Percentiles rank a stretch among this genome's conserved stretches.
Conservation (phyloP, 2,888 invertebrate species). For the Pseudoips prasinana region DNA sequence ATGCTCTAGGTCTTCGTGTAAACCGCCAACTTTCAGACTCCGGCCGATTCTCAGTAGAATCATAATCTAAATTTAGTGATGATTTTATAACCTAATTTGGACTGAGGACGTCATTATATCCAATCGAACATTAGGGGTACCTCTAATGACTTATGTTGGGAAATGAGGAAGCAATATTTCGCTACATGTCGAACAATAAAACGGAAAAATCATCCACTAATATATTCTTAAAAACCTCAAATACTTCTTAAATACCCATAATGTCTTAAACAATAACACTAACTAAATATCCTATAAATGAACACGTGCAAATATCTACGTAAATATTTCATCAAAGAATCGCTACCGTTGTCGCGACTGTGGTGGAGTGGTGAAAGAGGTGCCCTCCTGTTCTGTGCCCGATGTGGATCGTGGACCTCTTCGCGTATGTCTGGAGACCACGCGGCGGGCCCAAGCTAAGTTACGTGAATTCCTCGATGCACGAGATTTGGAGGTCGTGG, state of each 20-base stretch:
- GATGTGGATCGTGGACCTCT: constrained; percentile 33
- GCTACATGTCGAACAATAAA: no score
- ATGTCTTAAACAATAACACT: constrained; percentile 44
- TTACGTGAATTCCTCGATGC: constrained; percentile 48
- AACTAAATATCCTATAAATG: constrained; percentile 49
- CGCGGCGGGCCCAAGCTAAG: constrained; percentile 59
- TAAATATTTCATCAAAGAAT: constrained; percentile 33
- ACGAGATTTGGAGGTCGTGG: constrained; percentile 49
- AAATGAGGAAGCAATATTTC: no score
- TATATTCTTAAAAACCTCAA: constrained; percentile 51
- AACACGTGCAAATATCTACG: constrained; percentile 31
- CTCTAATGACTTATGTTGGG: no score
- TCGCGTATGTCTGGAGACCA: constrained; percentile 39
- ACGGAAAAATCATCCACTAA: constrained; percentile 2
- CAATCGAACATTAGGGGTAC: no score
- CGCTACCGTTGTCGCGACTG: constrained; percentile 41
- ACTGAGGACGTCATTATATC: no score
- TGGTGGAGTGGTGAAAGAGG: constrained; percentile 51
- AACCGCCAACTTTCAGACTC: no score
- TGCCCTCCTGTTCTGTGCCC: constrained; percentile 47
- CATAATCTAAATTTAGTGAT: no score
- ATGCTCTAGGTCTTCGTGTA: no score
- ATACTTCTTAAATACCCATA: constrained; percentile 58
- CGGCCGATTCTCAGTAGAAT: no score
- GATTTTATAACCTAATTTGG: no score